Percentiles rank a stretch among this genome's conserved stretches.
Conservation (phyloP, 2,113 vertebrate genomes). For the Rhea americana region DNA sequence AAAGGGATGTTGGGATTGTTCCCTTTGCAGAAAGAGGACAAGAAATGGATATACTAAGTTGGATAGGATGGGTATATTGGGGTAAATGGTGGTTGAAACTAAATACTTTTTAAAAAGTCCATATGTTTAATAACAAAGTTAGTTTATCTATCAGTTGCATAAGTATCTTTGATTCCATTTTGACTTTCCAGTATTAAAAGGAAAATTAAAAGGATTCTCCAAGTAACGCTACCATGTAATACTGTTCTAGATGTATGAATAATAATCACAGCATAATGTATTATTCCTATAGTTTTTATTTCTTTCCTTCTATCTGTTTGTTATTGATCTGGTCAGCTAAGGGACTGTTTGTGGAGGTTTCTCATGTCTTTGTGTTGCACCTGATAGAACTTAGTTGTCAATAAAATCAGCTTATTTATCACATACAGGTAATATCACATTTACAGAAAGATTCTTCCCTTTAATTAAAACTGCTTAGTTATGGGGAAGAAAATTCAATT, state of each 20-base stretch:
- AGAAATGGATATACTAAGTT: not conserved
- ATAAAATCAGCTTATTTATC: not conserved
- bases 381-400: not conserved
- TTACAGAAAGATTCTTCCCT: not conserved
- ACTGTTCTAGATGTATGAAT: not conserved
- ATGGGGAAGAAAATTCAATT: not conserved
- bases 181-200: not conserved
- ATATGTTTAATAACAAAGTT: not conserved
- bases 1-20: not conserved
- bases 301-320: not conserved
- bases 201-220: not conserved
- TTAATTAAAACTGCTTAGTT: conserved; percentile 1
- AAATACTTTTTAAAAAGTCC: not conserved
- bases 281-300: not conserved
- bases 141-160: not conserved
- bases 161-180: not conserved
- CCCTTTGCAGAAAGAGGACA: not conserved
- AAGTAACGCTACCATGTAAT: not conserved
- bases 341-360: not conserved
- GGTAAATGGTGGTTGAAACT: not conserved
- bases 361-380: not conserved
- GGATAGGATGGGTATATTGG: not conserved
- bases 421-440: not conserved
- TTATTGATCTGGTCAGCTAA: not conserved
- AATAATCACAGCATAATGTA: not conserved